phyloP scores from a whole-genome alignment of 2,113 vertebrate species.

The Pagrus major region DNA sequence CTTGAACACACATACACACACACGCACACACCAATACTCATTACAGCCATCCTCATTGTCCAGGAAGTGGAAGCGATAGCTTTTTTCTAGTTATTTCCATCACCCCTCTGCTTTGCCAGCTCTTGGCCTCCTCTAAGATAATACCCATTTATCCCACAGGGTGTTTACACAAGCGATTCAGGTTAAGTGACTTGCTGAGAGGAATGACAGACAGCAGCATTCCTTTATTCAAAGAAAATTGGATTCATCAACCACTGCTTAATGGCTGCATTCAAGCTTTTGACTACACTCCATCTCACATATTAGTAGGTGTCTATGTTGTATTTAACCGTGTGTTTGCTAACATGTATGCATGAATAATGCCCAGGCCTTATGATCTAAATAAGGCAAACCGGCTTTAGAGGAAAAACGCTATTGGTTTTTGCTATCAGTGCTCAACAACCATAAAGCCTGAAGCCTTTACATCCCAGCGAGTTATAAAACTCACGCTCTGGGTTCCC shows the following conservation, averaged over 20 bases:
- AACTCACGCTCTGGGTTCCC: conserved; percentile 37
- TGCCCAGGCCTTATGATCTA: conserved; percentile 26
- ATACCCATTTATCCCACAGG: conserved; percentile 73
- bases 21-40: conserved; percentile 49
- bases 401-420: conserved; percentile 57
- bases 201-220: conserved; percentile 67
- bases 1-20: conserved; percentile 22
- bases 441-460: conserved; percentile 50
- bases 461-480: conserved; percentile 45
- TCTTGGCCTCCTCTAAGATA: conserved; percentile 71
- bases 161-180: conserved; percentile 76
- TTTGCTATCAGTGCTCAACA: conserved; percentile 49
- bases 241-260: conserved; percentile 74
- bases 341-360: conserved; percentile 43
- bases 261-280: conserved; percentile 62
- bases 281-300: conserved; percentile 53
- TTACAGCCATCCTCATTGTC: conserved; percentile 72
- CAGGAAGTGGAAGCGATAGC: conserved; percentile 69
- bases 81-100: conserved; percentile 67
- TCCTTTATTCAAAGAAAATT: conserved; percentile 69
- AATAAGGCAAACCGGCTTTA: conserved; percentile 32
- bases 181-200: conserved; percentile 77
- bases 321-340: conserved; percentile 45
- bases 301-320: conserved; percentile 49
- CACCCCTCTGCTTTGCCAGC: conserved; percentile 53